Conservation (phyloP, 2,113 vertebrate species). For the Chrysemys picta region DNA sequence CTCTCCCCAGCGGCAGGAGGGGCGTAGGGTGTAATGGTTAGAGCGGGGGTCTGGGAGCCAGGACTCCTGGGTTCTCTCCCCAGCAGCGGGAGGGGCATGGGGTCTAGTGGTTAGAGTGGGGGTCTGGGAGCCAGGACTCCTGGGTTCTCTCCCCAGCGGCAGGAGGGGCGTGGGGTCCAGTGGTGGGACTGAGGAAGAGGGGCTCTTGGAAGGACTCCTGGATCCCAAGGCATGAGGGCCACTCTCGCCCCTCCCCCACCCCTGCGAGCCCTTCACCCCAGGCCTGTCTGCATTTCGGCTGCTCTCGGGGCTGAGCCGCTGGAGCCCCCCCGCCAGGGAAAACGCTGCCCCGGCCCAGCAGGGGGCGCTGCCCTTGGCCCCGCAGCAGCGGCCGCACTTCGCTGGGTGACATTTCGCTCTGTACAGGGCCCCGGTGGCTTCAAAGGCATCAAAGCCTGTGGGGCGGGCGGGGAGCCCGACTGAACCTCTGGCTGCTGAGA, state of each 20-base stretch:
- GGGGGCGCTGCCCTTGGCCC: neutral
- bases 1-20: too few relatives aligned
- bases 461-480: neutral
- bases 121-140: too few relatives aligned
- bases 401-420: neutral
- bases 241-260: neutral
- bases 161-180: too few relatives aligned
- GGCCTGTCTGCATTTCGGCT: neutral
- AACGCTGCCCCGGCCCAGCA: neutral
- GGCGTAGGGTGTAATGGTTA: too few relatives aligned
- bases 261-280: too few relatives aligned
- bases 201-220: neutral
- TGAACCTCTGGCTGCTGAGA: neutral
- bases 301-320: neutral
- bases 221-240: neutral
- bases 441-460: neutral
- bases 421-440: neutral
- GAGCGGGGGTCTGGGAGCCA: too few relatives aligned
- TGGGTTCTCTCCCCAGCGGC: too few relatives aligned
- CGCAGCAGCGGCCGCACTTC: rapidly evolving
- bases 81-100: too few relatives aligned
- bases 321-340: neutral
- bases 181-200: neutral
- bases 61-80: too few relatives aligned
- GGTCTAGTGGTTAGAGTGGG: too few relatives aligned